These are phyloP conservation scores for Phaenicophaeus curvirostris DNA, from an alignment of 2,797 vertebrate species.

Conservation along the genomic window DNA sequence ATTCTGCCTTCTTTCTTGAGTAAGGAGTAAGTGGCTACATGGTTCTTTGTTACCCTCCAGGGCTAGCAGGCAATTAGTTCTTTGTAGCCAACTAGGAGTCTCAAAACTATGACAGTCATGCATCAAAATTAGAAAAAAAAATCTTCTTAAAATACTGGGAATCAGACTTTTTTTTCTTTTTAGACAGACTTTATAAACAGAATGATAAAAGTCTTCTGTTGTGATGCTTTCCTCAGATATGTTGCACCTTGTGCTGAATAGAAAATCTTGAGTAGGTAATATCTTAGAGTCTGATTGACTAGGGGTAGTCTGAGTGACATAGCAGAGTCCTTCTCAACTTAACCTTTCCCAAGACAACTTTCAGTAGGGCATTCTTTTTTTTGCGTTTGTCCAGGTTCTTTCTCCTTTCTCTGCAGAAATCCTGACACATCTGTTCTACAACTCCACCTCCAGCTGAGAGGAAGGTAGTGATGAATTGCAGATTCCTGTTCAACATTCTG, in stretches of 20 bases:
- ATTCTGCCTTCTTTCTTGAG: no score
- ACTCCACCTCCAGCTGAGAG: slow-evolving; percentile 54
- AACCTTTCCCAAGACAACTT: neutral
- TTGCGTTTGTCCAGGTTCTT: slow-evolving; percentile 29
- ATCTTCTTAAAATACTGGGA: neutral
- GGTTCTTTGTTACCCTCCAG: no score
- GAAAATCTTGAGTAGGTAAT: neutral
- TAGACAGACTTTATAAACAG: neutral
- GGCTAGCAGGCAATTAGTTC: no score
- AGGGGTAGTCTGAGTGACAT: neutral
- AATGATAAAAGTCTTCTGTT: slow-evolving; percentile 4
- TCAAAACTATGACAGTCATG: no score
- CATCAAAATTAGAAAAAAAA: neutral
- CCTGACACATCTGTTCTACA: slow-evolving; percentile 59
- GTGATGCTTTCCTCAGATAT: neutral
- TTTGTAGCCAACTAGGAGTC: no score
- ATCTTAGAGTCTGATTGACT: neutral
- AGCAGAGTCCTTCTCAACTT: neutral
- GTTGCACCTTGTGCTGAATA: neutral
- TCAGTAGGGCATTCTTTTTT: neutral
- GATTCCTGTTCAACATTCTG: slow-evolving; percentile 62
- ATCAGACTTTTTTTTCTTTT: neutral
- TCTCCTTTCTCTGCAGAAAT: slow-evolving; percentile 54
- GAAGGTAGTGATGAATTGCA: slow-evolving; percentile 65
- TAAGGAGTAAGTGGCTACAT: no score